phyloP scores from a whole-genome alignment of 2,797 vertebrate species.

The Antrozous pallidus region DNA sequence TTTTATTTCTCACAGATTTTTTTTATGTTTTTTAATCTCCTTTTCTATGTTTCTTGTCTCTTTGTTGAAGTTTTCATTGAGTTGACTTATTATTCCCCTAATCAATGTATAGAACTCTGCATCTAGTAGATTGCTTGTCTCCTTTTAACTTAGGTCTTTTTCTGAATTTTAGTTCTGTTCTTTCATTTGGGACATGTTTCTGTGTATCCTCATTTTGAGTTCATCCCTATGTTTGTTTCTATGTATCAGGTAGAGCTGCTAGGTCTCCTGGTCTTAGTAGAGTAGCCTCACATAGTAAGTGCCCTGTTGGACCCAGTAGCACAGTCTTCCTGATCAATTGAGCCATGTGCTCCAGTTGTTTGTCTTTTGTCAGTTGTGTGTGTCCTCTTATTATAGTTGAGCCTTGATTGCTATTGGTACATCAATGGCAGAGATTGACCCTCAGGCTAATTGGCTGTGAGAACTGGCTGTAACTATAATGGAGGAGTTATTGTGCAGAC shows the following conservation, averaged over 20 bases:
- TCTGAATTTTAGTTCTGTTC: not conserved
- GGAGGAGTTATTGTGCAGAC: not conserved
- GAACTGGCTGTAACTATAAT: not conserved
- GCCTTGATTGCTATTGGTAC: not conserved
- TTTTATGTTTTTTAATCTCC: not conserved
- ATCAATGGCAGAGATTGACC: not conserved
- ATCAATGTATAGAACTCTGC: not conserved
- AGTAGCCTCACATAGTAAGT: not conserved
- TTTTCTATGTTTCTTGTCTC: not conserved
- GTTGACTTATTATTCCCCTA: not conserved
- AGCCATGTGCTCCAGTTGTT: not conserved
- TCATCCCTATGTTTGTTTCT: not conserved
- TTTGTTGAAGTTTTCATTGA: not conserved
- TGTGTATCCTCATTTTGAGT: no score
- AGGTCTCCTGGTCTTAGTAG: not conserved
- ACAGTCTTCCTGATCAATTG: not conserved
- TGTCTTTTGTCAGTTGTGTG: not conserved
- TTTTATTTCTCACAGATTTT: not conserved
- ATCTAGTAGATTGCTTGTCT: not conserved
- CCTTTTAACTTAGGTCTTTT: not conserved
- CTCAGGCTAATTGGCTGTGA: not conserved
- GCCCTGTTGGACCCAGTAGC: not conserved
- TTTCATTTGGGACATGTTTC: not conserved
- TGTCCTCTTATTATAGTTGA: not conserved
- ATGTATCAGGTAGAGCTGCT: not conserved